Evolutionary conservation across 2,888 invertebrate species (phyloP).

Genomic region (Proisotoma minuta): DNA sequence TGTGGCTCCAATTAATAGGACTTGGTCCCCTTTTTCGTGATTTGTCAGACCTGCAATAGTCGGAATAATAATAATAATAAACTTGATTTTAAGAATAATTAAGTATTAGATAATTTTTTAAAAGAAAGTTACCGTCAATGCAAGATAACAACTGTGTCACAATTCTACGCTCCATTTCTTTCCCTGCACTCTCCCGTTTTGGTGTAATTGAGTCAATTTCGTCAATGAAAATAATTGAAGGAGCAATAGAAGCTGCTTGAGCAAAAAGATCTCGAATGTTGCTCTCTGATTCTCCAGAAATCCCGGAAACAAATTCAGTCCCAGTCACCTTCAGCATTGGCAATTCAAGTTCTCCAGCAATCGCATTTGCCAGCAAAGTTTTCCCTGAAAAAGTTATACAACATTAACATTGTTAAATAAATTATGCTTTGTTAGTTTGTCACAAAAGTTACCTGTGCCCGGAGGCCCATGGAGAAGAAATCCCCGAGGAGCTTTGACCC

Average conservation of each 20-base stretch:
- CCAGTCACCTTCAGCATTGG: conserved; percentile 83
- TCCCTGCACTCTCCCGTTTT: conserved; percentile 80
- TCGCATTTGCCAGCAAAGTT: conserved; percentile 72
- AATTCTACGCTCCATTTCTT: conserved; percentile 93
- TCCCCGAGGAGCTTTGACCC: conserved; percentile 81
- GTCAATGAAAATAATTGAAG: conserved; percentile 87
- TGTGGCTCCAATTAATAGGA: conserved; percentile 91
- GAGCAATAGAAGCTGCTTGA: conserved; percentile 66
- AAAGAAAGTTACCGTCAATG: conserved; percentile 70
- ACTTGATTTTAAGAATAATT: not conserved
- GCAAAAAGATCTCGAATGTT: conserved; percentile 87
- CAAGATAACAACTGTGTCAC: conserved; percentile 87
- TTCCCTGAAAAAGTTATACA: conserved; percentile 52
- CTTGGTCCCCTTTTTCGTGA: conserved; percentile 58
- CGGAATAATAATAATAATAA: conserved; percentile 52
- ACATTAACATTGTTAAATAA: conserved; percentile 8
- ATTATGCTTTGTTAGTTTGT: conserved; percentile 34
- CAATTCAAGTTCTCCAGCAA: conserved; percentile 77
- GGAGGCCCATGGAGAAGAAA: conserved; percentile 93
- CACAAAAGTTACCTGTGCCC: conserved; percentile 69
- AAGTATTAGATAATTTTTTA: not conserved
- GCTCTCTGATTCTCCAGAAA: conserved; percentile 82
- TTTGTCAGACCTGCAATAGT: conserved; percentile 54
- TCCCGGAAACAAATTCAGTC: conserved; percentile 87
- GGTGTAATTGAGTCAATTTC: conserved; percentile 95